A percentile compares a stretch with the other conserved stretches of the same genome.
Conservation (phyloP, 2,797 vertebrate genomes). For the Moxostoma hubbsi region DNA sequence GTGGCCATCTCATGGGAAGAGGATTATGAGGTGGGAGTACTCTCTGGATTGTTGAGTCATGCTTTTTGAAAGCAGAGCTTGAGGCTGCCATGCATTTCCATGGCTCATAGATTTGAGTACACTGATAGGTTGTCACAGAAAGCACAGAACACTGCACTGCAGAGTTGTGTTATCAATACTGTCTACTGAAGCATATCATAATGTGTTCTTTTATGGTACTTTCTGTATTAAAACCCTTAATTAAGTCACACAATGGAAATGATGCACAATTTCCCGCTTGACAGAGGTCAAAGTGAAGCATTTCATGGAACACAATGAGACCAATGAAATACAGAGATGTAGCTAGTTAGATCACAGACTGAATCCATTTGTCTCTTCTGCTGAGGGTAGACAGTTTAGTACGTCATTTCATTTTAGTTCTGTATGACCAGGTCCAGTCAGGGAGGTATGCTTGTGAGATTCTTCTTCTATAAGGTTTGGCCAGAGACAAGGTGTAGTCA, state of each 20-base stretch:
- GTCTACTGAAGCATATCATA: slow-evolving; percentile 66
- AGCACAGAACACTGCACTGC: slow-evolving; percentile 56
- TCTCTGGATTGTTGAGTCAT: slow-evolving; percentile 31
- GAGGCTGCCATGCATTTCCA: slow-evolving; percentile 51
- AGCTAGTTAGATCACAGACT: slow-evolving; percentile 19
- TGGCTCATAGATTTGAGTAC: slow-evolving; percentile 58
- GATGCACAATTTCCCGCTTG: slow-evolving; percentile 41
- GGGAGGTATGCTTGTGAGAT: not conserved
- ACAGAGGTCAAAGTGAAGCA: slow-evolving; percentile 39
- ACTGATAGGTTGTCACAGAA: slow-evolving; percentile 56
- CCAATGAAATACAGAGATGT: slow-evolving; percentile 35
- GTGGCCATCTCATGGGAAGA: slow-evolving; percentile 36
- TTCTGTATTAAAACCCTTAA: slow-evolving; percentile 48
- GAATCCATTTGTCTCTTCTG: slow-evolving; percentile 43
- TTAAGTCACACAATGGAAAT: slow-evolving; percentile 44
- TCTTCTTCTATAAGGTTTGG: not conserved
- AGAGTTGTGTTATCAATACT: slow-evolving; percentile 50
- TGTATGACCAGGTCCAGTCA: not conserved
- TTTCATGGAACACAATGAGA: slow-evolving; percentile 37
- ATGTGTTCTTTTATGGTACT: slow-evolving; percentile 46
- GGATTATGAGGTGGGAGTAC: slow-evolving; percentile 29
- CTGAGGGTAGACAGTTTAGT: not conserved
- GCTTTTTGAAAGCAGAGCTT: slow-evolving; percentile 43
- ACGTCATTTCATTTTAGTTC: not conserved
- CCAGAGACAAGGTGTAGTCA: not conserved